Evolutionary conservation across 2,797 vertebrate genomes (phyloP).

Genomic region (Sebastes taczanowskii): DNA sequence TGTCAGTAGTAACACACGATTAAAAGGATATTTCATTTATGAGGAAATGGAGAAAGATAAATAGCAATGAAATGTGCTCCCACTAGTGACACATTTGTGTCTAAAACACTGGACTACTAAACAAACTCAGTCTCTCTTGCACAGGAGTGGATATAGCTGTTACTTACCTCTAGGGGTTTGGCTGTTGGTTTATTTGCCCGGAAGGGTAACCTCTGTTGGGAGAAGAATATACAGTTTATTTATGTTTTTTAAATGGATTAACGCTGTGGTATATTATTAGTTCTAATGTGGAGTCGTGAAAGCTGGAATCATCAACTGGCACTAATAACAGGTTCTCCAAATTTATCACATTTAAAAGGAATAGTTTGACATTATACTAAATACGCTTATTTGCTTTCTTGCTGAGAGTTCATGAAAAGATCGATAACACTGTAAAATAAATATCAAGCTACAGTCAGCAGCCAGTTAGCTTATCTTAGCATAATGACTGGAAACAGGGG

Average conservation of each 20-base stretch:
- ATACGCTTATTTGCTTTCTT: not conserved
- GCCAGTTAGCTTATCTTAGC: not conserved
- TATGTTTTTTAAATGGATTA: not conserved
- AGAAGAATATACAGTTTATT: not conserved
- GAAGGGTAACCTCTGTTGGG: conserved; percentile 72
- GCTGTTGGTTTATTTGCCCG: conserved; percentile 59
- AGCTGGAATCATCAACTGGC: not conserved
- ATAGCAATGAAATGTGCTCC: not conserved
- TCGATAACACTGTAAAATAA: not conserved
- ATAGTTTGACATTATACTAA: not conserved
- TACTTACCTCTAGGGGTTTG: conserved; percentile 49
- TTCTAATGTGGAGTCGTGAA: not conserved
- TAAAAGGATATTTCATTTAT: not conserved
- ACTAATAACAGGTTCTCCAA: not conserved
- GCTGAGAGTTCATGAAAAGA: not conserved
- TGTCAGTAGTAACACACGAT: not conserved
- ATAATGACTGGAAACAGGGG: not conserved
- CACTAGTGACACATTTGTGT: not conserved
- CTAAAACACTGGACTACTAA: not conserved
- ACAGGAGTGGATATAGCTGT: not conserved
- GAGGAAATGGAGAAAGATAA: not conserved
- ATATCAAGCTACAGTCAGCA: not conserved
- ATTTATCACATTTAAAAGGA: not conserved
- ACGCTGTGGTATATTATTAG: not conserved
- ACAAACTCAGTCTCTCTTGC: not conserved